Evolutionary conservation across 2,888 invertebrate species (phyloP).

Genomic region (Hypena proboscidalis): DNA sequence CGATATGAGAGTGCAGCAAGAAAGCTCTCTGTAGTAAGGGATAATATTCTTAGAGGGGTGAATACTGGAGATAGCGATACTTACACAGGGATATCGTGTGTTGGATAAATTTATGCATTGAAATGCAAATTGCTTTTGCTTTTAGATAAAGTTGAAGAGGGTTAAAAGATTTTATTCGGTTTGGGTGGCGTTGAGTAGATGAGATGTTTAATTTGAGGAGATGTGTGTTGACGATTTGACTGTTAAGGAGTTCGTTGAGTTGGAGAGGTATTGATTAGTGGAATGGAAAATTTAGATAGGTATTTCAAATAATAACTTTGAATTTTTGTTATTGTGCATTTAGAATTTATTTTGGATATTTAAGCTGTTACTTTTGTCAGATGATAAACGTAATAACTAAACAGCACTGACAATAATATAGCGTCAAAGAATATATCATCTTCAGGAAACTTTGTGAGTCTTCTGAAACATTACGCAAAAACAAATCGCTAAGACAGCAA

Average conservation of each 20-base stretch:
- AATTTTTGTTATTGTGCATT: no score
- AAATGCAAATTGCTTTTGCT: constrained; percentile 74
- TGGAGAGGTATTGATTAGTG: no score
- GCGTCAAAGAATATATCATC: no score
- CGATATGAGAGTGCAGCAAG: constrained; percentile 52
- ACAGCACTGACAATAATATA: no score
- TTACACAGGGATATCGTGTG: constrained; percentile 62
- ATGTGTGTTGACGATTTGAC: constrained; percentile 18
- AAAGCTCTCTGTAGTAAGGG: no score
- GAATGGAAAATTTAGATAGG: no score
- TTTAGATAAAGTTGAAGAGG: constrained; percentile 47
- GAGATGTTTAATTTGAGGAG: constrained; percentile 22
- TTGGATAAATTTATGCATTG: constrained; percentile 80
- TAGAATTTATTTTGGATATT: no score
- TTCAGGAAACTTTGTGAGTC: no score
- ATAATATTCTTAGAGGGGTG: constrained; percentile 71
- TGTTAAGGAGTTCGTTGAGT: no score
- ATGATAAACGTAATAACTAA: no score
- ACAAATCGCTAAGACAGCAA: constrained; percentile 9
- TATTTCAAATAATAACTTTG: no score
- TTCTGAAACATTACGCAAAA: background rate
- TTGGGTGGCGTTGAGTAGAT: constrained; percentile 11
- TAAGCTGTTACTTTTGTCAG: no score
- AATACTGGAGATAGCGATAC: constrained; percentile 74
- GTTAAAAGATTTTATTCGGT: constrained; percentile 41